phyloP scores from a whole-genome alignment of 64 coral and sea anemone genomes.

The Pocillopora verrucosa region DNA sequence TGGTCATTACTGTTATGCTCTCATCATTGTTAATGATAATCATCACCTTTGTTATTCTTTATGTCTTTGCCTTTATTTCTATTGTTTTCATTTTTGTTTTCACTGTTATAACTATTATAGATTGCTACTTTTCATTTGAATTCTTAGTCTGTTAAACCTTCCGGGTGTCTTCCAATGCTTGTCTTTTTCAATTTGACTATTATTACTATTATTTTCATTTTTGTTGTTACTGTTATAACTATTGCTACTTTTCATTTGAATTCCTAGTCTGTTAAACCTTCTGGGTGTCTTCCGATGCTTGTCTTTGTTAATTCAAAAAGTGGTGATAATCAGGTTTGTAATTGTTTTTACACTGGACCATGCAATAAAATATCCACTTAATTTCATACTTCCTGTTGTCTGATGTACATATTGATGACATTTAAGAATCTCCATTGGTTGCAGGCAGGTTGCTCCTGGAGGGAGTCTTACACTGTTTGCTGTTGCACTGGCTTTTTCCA shows the following conservation, averaged over 20 bases:
- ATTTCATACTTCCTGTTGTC: background rate
- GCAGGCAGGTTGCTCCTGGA: no score
- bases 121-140: background rate
- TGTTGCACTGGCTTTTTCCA: no score
- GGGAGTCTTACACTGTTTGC: no score
- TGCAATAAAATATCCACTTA: background rate
- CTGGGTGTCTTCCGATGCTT: slow-evolving; percentile 78
- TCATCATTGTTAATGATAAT: no score
- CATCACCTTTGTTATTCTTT: no score
- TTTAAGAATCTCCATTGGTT: background rate
- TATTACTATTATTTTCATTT: no score
- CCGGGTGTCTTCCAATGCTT: slow-evolving; percentile 72
- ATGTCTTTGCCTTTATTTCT: no score
- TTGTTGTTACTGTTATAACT: background rate
- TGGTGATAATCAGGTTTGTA: slow-evolving; percentile 93
- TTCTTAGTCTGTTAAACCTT: slow-evolving; percentile 59
- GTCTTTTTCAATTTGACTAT: no score
- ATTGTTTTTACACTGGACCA: background rate
- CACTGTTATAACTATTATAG: background rate
- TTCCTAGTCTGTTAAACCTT: slow-evolving; percentile 61
- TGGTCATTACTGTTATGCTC: no score
- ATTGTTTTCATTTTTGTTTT: no score
- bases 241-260: background rate
- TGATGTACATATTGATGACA: background rate
- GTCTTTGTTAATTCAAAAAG: slow-evolving; percentile 99